Evolutionary conservation across 2,797 vertebrate species (phyloP), one percentile per base, ranked within the genome.

Genomic region (Betta splendens): DNA sequence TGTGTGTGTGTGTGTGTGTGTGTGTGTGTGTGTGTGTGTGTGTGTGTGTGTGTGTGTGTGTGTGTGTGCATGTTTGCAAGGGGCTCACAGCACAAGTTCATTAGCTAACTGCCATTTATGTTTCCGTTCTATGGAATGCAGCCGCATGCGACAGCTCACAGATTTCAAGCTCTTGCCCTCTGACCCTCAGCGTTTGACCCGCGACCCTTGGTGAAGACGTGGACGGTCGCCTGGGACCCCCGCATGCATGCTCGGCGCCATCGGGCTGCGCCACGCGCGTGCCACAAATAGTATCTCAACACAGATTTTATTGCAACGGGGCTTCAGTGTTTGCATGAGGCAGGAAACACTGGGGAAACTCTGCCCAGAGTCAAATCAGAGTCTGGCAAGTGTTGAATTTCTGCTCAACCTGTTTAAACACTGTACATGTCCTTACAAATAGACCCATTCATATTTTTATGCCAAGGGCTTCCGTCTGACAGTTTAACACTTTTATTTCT

Each of bases 41-140:
- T 51, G 50, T 64, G 46, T 60, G 51, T 59, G 23, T 50, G 60
- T 38, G 45, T 56, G 52, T 54, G 33, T 48, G 25, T 29, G 52
- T 54, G 33, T 48, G 25, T 29, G 67, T 50, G 54, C 51, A 56
- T 65, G 52, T 75, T 58, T 50, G 64, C 43, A 64, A 65, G 78
- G 79, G 84, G 69, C 65, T 64, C 53, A 85, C 80, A 89, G 87
- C 85, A 89, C 87, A 89, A 86, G 28, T 55, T 75, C 43, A 79
- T 77, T 69, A 62, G 66, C 83, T 48, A 53, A 80, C 77, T 85
- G 70, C 85, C 87, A 67, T 87, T 83, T 81, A 75, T 21, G 64
- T 83, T 83, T 85, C 76, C 69, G 65, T 85, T 77, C 57, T 77
- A 78, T 69, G 81, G 81, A 82, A 84, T 78, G 83, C 79, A 79